Conservation (phyloP, 2,113 vertebrate species). For the Hyaena hyaena region DNA sequence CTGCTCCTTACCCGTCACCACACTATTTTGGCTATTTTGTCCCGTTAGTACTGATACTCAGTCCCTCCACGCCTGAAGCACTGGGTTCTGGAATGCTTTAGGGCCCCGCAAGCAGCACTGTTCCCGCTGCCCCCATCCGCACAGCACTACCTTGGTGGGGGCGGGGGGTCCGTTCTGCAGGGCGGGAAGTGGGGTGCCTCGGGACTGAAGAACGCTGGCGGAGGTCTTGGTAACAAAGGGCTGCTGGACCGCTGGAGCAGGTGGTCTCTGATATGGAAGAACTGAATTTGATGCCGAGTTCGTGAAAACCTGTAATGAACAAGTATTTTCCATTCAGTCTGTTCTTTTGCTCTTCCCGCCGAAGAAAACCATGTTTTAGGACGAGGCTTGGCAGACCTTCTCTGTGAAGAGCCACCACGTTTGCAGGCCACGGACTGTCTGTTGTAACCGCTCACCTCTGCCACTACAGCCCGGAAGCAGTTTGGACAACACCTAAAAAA, state of each 20-base stretch:
- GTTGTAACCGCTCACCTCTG: not conserved
- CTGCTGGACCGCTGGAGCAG: conserved; percentile 87
- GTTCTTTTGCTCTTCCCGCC: not conserved
- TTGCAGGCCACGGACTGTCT: not conserved
- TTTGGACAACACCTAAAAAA: rapidly evolving
- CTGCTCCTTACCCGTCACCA: not conserved
- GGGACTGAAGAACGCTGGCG: conserved; percentile 83
- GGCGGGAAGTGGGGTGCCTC: conserved; percentile 82
- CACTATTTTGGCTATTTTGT: not conserved
- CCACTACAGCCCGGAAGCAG: not conserved
- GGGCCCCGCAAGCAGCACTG: rapidly evolving
- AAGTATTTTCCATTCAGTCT: conserved; percentile 1
- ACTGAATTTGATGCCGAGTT: conserved; percentile 84
- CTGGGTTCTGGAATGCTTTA: rapidly evolving
- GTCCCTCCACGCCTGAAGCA: not conserved
- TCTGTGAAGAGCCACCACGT: not conserved
- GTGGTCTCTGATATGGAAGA: conserved; percentile 88
- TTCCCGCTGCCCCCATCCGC: rapidly evolving
- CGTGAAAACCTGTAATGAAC: conserved; percentile 90
- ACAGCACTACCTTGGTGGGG: conserved; percentile 89
- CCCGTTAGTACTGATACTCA: rapidly evolving
- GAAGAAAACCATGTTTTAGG: not conserved
- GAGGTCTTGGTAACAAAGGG: conserved; percentile 89
- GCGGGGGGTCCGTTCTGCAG: conserved; percentile 89
- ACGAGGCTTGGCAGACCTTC: not conserved